Conservation (phyloP, 2,797 vertebrate genomes). For the Huso huso region DNA sequence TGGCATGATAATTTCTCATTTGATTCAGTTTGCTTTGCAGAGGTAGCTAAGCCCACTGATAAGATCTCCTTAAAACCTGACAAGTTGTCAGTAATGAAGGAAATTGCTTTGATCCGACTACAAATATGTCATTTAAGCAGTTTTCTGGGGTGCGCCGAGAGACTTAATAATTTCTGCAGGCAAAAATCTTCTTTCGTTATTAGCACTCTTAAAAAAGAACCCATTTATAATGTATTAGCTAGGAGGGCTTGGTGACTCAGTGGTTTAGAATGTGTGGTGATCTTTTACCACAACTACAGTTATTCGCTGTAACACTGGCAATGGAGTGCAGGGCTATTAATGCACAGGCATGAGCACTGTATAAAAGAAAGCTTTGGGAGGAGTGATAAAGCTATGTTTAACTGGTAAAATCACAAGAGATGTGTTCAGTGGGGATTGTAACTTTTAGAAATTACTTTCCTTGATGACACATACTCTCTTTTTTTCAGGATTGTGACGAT, state of each 20-base stretch:
- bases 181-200: conserved; percentile 42
- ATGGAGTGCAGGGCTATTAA: no score
- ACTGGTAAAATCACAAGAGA: no score
- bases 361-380: no score
- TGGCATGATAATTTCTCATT: conserved; percentile 52
- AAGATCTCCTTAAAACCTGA: conserved; percentile 60
- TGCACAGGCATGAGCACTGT: no score
- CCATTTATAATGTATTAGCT: conserved; percentile 51
- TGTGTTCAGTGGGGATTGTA: no score
- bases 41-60: conserved; percentile 53
- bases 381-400: no score
- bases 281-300: no score
- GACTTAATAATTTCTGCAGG: conserved; percentile 32
- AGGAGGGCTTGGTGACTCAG: conserved; percentile 40
- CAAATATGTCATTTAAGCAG: conserved; percentile 62
- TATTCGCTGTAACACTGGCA: no score
- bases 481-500: no score
- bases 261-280: conserved; percentile 6
- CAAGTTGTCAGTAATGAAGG: conserved; percentile 63
- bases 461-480: no score
- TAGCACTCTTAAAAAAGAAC: conserved; percentile 50
- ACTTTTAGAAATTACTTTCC: no score
- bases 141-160: conserved; percentile 47
- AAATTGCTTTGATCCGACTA: conserved; percentile 60
- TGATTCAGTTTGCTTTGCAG: conserved; percentile 52